Evolutionary conservation across 2,113 vertebrate genomes (phyloP).

Genomic region (Gadus chalcogrammus): DNA sequence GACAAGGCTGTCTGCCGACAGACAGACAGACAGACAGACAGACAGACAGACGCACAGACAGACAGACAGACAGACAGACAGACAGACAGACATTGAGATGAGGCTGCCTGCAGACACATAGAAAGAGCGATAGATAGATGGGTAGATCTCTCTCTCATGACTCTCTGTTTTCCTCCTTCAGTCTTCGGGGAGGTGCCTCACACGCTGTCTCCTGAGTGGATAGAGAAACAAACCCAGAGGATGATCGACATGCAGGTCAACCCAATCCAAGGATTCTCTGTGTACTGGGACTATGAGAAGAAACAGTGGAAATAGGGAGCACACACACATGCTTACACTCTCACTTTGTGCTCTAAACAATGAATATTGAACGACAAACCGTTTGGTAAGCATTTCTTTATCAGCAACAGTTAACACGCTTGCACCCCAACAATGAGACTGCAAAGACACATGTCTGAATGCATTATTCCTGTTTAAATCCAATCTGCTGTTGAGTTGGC

Average conservation of each 20-base stretch:
- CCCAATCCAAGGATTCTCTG: conserved; percentile 74
- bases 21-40: not conserved
- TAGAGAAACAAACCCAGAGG: conserved; percentile 77
- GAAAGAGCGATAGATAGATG: not conserved
- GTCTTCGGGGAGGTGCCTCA: conserved; percentile 77
- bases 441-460: no score
- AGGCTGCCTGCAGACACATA: no score
- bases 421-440: no score
- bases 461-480: no score
- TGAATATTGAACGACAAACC: no score
- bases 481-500: no score
- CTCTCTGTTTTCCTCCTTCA: conserved; percentile 37
- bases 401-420: no score
- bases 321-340: not conserved
- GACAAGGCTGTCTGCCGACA: not conserved
- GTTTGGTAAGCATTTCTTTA: no score
- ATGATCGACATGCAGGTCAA: conserved; percentile 84
- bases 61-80: not conserved
- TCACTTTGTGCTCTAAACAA: no score
- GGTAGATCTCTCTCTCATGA: not conserved
- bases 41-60: not conserved
- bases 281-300: conserved; percentile 85
- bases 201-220: conserved; percentile 78
- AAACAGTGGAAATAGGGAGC: conserved; percentile 77
- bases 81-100: not conserved